Percentiles rank a stretch among this genome's conserved stretches.
Evolutionary conservation across 2,797 vertebrate species (phyloP).

Genomic region (Sebastes alutus): DNA sequence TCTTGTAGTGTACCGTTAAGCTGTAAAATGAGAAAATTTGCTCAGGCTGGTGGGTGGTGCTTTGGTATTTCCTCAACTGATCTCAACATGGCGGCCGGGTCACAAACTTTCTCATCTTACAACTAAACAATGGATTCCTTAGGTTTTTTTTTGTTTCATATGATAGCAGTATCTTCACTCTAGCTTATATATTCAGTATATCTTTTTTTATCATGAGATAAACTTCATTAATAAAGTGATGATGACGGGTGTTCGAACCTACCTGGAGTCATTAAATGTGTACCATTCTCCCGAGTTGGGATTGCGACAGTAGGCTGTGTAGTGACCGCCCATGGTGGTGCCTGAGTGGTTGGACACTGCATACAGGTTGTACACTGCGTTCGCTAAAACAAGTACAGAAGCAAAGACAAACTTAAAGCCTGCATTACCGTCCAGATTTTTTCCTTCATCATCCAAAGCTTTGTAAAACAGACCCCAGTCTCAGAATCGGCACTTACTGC

Average conservation of each 20-base stretch:
- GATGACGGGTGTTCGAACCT: neutral
- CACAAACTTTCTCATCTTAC: too few relatives aligned
- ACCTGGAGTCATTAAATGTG: slow-evolving; percentile 98
- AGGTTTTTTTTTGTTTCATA: too few relatives aligned
- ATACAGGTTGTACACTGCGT: slow-evolving; percentile 95
- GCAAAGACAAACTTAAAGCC: neutral
- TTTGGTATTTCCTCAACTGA: too few relatives aligned
- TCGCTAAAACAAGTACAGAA: slow-evolving; percentile 57
- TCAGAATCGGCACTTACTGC: slow-evolving; percentile 87
- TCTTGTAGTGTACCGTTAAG: too few relatives aligned
- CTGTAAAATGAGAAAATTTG: too few relatives aligned
- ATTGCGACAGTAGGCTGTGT: slow-evolving; percentile 96
- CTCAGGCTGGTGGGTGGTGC: too few relatives aligned
- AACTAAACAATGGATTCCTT: too few relatives aligned
- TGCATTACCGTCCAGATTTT: too few relatives aligned
- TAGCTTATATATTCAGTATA: too few relatives aligned
- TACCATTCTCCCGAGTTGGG: slow-evolving; percentile 94
- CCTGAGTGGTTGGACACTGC: slow-evolving; percentile 99
- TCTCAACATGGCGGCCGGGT: too few relatives aligned
- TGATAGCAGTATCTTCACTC: too few relatives aligned
- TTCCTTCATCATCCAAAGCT: neutral
- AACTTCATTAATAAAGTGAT: neutral
- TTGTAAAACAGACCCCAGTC: too few relatives aligned
- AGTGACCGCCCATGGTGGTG: slow-evolving; percentile 98
- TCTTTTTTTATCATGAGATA: neutral